Conservation (phyloP, 2,113 vertebrate genomes). For the Prochilodus magdalenae region DNA sequence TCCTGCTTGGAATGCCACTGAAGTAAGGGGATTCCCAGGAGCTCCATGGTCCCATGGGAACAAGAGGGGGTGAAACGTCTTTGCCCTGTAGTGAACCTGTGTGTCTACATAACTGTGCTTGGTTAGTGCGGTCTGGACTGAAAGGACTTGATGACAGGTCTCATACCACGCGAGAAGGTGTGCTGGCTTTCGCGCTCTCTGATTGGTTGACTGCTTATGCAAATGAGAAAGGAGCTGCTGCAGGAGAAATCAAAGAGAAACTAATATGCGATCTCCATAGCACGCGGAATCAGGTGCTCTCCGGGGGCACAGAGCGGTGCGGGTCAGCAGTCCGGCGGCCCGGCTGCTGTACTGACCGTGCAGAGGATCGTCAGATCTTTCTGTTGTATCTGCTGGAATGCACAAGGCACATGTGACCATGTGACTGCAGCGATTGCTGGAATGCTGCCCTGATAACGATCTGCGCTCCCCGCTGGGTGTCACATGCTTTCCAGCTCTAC, state of each 20-base stretch:
- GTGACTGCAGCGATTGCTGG: constrained; percentile 59
- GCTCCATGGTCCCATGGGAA: neutral
- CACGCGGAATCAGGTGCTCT: neutral
- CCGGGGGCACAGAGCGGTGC: neutral
- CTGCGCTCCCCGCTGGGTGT: constrained; percentile 51
- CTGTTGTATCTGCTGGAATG: constrained; percentile 31
- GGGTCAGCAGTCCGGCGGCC: neutral
- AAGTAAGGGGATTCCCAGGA: neutral
- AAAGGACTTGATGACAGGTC: neutral
- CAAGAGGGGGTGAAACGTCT: no score
- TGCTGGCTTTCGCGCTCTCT: constrained; percentile 14
- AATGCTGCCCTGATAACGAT: constrained; percentile 65
- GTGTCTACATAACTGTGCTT: neutral
- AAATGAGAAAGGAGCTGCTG: neutral
- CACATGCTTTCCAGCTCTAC: constrained; percentile 57
- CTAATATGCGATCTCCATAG: neutral
- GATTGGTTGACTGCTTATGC: constrained; percentile 25
- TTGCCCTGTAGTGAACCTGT: neutral
- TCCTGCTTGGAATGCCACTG: neutral
- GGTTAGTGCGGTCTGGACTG: neutral
- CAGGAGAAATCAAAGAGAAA: neutral
- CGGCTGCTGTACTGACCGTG: constrained; percentile 48
- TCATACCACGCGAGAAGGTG: neutral
- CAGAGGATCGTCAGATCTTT: constrained; percentile 56
- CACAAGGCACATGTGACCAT: constrained; percentile 38